Evolutionary conservation across 1,140 invertebrate species (phyloP), one percentile per base, ranked within the genome.

Genomic region (Papilio dardanus): DNA sequence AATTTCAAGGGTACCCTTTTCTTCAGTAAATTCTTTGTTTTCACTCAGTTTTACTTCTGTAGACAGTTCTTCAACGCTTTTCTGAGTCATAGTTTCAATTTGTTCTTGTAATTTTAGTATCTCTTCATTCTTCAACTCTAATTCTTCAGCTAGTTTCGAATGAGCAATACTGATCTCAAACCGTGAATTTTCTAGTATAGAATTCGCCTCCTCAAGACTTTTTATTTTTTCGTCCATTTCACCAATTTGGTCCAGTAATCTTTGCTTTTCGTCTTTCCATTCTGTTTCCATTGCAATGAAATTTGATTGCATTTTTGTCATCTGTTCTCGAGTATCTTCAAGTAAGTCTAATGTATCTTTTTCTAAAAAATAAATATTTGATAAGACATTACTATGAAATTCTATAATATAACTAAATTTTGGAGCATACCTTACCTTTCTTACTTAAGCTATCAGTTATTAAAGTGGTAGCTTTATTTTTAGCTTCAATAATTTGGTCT

Each of bases 401-500:
- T n/a, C n/a, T n/a, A n/a, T n/a, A n/a, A n/a, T n/a, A n/a, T n/a
- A n/a, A n/a, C n/a, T n/a, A n/a, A n/a, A n/a, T n/a, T n/a, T n/a
- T n/a, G n/a, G n/a, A n/a, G n/a, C n/a, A n/a, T n/a, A n/a, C n/a
- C 77, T 83, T 78, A 81, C 96, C 95, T 91, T 96, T 96, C 87
- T 95, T 95, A 79, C 95, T 96, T 68, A 97, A 92, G 88, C 96
- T 96, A 79, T 96, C 96, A 6, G 96, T 96, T 94, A 97, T 96
- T 74, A 97, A 91, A n/a, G 96, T 95, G 40, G 96, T 95, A 21
- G 97, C 97, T 92, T 96, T 96, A 79, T 96, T 97, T 89, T 97
- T 95, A 12, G 97, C 96, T 89, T 97, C 95, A 84, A 98, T 97
- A 58, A 98, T 96, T 83, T 96, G 96, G 88, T 98, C 97, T 89